These are phyloP conservation scores for Pycnonotus jocosus DNA, from an alignment of 2,113 vertebrate genomes.

Conservation along the genomic window DNA sequence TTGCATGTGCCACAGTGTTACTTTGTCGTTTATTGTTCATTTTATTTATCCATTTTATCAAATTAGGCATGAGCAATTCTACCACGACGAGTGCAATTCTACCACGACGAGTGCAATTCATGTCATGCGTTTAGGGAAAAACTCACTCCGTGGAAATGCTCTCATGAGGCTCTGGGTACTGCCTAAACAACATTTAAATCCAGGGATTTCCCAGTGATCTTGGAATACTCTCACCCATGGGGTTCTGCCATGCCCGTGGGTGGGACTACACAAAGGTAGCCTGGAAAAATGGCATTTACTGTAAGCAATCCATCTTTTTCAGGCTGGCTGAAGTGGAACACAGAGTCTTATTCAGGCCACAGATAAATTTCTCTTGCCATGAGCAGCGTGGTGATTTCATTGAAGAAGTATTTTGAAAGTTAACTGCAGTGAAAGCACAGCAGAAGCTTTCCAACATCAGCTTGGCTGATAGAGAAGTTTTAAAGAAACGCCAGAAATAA, in stretches of 20 bases:
- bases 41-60: background rate
- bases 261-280: background rate
- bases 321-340: background rate
- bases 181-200: background rate
- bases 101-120: background rate
- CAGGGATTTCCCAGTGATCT: background rate
- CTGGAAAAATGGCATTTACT: background rate
- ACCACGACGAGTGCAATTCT: background rate
- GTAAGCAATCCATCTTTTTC: background rate
- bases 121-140: background rate
- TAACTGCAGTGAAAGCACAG: background rate
- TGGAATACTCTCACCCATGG: background rate
- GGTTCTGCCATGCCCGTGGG: background rate
- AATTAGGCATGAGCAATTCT: background rate
- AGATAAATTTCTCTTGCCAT: background rate
- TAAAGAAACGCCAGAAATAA: constrained; percentile 48
- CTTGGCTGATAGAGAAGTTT: background rate
- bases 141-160: background rate
- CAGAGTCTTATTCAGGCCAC: constrained; percentile 10
- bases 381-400: constrained; percentile 7
- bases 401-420: constrained; percentile 21
- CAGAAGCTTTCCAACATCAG: constrained; percentile 4
- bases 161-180: background rate
- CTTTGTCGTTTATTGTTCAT: background rate
- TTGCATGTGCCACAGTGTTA: background rate